Percentiles rank a stretch among this genome's conserved stretches.
These are phyloP conservation scores for human (Homo sapiens) DNA, from an alignment of 2,113 vertebrate genomes.

Conservation along the genomic window GRCh38 chr1:246649001-246649500, in stretches of 20 bases:
- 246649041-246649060: not conserved
- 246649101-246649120: not conserved
- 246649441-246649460: not conserved
- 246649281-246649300: not conserved
- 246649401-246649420: not conserved
- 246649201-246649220: not conserved
- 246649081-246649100: not conserved
- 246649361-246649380: not conserved
- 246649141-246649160: not conserved
- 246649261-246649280: not conserved
- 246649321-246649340: not conserved
- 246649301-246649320: not conserved
- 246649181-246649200: not conserved
- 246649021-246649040: not conserved
- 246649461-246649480: not conserved
- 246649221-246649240: not conserved
- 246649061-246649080: not conserved
- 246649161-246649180: not conserved
- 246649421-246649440: not conserved
- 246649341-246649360: no score
- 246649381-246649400: not conserved
- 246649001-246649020: not conserved
- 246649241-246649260: not conserved
- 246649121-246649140: not conserved
- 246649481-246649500: not conserved